Conservation (phyloP, 2,113 vertebrate genomes). For the Abramis brama region DNA sequence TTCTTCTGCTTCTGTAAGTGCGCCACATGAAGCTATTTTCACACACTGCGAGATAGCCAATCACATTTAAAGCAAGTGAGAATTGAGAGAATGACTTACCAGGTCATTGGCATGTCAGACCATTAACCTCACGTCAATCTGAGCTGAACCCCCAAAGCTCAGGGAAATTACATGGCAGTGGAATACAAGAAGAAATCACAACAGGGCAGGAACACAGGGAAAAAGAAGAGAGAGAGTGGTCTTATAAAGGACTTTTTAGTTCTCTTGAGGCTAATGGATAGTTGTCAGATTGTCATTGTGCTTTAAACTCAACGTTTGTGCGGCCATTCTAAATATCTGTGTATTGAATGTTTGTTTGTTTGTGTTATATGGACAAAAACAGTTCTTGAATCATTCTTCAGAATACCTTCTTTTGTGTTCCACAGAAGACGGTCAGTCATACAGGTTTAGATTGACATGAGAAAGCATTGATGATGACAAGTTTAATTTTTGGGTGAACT, state of each 20-base stretch:
- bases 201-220: neutral
- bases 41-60: neutral
- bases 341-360: neutral
- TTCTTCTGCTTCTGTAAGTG: neutral
- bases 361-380: neutral
- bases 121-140: constrained; percentile 20
- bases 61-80: constrained; percentile 16
- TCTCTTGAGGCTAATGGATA: neutral
- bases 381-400: neutral
- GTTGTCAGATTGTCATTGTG: neutral
- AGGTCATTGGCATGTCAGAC: neutral
- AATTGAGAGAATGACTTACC: neutral
- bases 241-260: neutral
- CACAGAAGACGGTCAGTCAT: neutral
- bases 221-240: neutral
- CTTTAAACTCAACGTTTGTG: neutral
- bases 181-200: neutral
- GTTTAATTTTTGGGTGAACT: neutral
- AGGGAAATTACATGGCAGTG: constrained; percentile 1
- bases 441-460: neutral
- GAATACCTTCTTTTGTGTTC: neutral
- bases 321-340: neutral
- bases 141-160: neutral
- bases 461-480: neutral
- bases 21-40: neutral